phyloP scores from a whole-genome alignment of 2,113 vertebrate species.

The Microcebus griseorufus region DNA sequence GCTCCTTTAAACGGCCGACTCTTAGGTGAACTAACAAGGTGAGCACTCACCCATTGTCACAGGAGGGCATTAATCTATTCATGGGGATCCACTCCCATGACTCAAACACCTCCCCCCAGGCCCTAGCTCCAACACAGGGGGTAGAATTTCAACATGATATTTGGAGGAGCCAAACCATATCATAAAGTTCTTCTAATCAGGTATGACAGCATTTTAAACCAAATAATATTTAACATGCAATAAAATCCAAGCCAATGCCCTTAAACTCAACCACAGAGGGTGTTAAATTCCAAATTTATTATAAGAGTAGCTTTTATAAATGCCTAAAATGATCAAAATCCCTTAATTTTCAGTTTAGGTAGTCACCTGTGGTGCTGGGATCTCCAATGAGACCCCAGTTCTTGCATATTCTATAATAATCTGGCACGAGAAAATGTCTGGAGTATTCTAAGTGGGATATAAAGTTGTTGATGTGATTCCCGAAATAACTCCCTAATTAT shows the following conservation, averaged over 20 bases:
- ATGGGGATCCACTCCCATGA: too few species aligned
- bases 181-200: neutral
- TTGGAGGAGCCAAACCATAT: too few species aligned
- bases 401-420: neutral
- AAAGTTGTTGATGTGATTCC: neutral
- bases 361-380: neutral
- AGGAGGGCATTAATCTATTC: too few species aligned
- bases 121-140: too few species aligned
- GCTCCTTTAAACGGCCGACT: too few species aligned
- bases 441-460: neutral
- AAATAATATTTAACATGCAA: neutral
- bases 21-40: too few species aligned
- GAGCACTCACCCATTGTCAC: too few species aligned
- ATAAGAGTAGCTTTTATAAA: neutral
- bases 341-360: neutral
- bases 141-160: too few species aligned
- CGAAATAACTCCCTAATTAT: slow-evolving; percentile 1
- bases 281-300: neutral
- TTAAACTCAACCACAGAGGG: neutral
- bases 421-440: neutral
- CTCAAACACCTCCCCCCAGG: too few species aligned
- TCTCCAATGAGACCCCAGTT: neutral
- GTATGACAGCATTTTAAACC: neutral
- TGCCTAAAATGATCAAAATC: neutral
- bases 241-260: neutral